Conservation (phyloP, 1,140 invertebrate species). For the Drosophila nigrodunni region DNA sequence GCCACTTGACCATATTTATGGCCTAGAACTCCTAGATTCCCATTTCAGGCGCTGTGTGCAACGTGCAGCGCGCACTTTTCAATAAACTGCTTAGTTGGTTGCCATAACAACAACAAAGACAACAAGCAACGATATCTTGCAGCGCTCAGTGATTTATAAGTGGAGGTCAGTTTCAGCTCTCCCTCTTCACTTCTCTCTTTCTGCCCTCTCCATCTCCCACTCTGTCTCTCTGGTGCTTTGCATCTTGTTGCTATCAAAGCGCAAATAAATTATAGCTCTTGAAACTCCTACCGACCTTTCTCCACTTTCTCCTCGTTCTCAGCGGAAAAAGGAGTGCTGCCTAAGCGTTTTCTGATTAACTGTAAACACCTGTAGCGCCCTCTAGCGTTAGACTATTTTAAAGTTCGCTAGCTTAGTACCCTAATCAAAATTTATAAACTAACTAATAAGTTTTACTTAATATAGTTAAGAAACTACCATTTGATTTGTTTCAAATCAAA, state of each 20-base stretch:
- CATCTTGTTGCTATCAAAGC: constrained; percentile 82
- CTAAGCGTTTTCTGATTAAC: constrained; percentile 77
- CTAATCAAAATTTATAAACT: neutral
- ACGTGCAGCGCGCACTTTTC: constrained; percentile 62
- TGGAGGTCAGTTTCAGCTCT: constrained; percentile 16
- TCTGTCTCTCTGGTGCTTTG: constrained; percentile 42
- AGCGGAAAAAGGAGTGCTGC: constrained; percentile 13
- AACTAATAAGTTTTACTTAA: neutral
- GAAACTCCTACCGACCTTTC: neutral
- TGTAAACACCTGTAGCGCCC: constrained; percentile 40
- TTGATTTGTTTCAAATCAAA: no score
- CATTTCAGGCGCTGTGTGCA: neutral
- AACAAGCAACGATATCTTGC: constrained; percentile 52
- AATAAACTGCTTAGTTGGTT: constrained; percentile 77
- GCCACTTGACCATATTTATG: constrained; percentile 54
- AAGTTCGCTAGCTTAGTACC: neutral
- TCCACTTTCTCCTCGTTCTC: neutral
- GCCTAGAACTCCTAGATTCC: constrained; percentile 3
- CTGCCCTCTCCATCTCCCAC: neutral
- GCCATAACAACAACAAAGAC: constrained; percentile 42
- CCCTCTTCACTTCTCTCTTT: neutral
- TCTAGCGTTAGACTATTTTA: neutral
- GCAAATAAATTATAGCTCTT: constrained; percentile 71
- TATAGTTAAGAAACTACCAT: no score
- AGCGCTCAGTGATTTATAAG: constrained; percentile 66